Conservation (phyloP, 2,797 vertebrate genomes). For the Epinephelus malabaricus region DNA sequence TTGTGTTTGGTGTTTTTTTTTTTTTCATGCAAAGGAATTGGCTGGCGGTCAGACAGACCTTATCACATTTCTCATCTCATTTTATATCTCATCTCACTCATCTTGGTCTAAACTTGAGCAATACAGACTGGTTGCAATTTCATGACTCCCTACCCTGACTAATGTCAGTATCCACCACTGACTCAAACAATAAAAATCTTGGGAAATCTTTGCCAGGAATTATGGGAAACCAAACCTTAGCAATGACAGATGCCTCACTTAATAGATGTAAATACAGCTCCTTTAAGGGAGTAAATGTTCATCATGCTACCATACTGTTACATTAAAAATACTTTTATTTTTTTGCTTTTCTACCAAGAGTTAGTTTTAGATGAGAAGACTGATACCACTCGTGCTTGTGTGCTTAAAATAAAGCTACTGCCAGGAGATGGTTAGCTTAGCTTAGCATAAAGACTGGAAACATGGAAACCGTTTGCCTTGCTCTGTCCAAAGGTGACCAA, state of each 20-base stretch:
- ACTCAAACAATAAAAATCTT: conserved; percentile 10
- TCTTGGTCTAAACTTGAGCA: conserved; percentile 1
- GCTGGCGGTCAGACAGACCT: conserved; percentile 18
- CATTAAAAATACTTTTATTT: neutral
- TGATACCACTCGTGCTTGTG: neutral
- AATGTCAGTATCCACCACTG: conserved; percentile 12
- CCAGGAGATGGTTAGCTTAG: neutral
- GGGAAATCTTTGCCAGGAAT: neutral
- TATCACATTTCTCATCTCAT: conserved; percentile 24
- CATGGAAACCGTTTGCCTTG: neutral
- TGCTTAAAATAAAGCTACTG: conserved; percentile 2
- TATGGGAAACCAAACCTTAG: neutral
- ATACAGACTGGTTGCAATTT: conserved; percentile 8
- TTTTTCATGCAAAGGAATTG: conserved; percentile 15
- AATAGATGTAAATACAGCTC: neutral
- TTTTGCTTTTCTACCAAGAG: neutral
- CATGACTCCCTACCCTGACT: neutral
- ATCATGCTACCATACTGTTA: neutral
- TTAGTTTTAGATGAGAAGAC: neutral
- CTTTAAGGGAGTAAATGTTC: neutral
- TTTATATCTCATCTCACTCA: conserved; percentile 48
- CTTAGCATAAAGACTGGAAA: conserved; percentile 8
- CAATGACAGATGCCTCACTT: neutral
- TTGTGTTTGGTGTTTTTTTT: conserved; percentile 1
- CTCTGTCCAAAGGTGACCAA: neutral